These are phyloP conservation scores for Vimba vimba DNA, from an alignment of 2,113 vertebrate species.

Conservation along the genomic window DNA sequence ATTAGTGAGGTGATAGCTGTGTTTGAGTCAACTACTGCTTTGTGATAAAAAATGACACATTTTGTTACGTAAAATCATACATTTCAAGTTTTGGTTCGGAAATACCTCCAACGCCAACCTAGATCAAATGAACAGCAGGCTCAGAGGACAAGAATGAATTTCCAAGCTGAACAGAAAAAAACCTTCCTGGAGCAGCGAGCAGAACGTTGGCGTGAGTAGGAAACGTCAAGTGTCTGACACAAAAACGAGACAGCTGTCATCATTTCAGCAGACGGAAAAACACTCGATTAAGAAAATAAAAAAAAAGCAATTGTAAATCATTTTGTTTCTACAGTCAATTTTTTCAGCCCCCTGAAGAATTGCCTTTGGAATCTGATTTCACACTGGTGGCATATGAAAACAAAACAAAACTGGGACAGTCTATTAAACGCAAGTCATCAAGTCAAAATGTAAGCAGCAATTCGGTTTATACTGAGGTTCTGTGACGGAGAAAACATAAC, in stretches of 20 bases:
- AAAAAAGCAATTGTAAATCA: slow-evolving; percentile 10
- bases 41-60: slow-evolving; percentile 13
- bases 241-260: slow-evolving; percentile 34
- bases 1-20: slow-evolving; percentile 40
- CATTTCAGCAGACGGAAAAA: slow-evolving; percentile 1
- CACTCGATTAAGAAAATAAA: background rate
- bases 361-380: slow-evolving; percentile 65
- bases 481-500: slow-evolving; percentile 61
- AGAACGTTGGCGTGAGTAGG: background rate
- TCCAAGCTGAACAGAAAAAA: slow-evolving; percentile 9
- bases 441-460: slow-evolving; percentile 80
- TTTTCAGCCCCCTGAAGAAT: slow-evolving; percentile 46
- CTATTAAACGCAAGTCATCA: slow-evolving; percentile 75
- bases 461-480: slow-evolving; percentile 80
- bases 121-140: slow-evolving; percentile 3
- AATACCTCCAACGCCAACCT: slow-evolving; percentile 20
- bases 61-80: background rate
- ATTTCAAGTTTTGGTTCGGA: slow-evolving; percentile 52
- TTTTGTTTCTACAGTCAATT: slow-evolving; percentile 11
- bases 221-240: slow-evolving; percentile 8
- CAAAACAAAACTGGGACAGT: slow-evolving; percentile 60
- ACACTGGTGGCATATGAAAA: slow-evolving; percentile 63
- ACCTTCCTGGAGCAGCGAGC: slow-evolving; percentile 25
- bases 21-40: slow-evolving; percentile 18
- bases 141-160: background rate